phyloP scores from a whole-genome alignment of 2,888 invertebrate species.

The Ennomos fuscantarius region DNA sequence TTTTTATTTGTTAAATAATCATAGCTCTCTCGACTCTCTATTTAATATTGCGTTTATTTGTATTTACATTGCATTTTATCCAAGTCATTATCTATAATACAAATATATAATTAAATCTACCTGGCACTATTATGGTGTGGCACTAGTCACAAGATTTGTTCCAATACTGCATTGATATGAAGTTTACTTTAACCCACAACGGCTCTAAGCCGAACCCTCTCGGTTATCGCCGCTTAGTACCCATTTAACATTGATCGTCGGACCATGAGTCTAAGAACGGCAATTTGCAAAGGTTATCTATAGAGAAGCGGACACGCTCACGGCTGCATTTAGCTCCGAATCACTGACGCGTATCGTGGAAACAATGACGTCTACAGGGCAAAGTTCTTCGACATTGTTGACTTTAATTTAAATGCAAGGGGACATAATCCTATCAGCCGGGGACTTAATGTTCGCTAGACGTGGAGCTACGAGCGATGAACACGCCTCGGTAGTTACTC shows the following conservation, averaged over 20 bases:
- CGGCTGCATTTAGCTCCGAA: conserved; percentile 23
- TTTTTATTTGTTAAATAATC: too few species aligned
- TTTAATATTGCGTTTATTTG: too few species aligned
- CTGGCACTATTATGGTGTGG: too few species aligned
- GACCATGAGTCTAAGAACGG: conserved; percentile 16
- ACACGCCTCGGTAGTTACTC: conserved; percentile 23
- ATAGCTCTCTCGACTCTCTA: too few species aligned
- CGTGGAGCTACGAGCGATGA: conserved; percentile 20
- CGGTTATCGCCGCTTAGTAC: conserved; percentile 18
- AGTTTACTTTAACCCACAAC: conserved; percentile 16
- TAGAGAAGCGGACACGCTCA: conserved; percentile 26
- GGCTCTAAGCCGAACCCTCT: conserved; percentile 25
- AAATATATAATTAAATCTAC: too few species aligned
- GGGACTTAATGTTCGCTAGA: conserved; percentile 19
- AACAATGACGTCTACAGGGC: conserved; percentile 25
- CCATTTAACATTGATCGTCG: conserved; percentile 17
- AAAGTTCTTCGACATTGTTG: conserved; percentile 24
- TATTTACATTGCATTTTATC: conserved; percentile 1
- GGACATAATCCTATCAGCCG: conserved; percentile 27
- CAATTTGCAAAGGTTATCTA: conserved; percentile 23
- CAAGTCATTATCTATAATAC: too few species aligned
- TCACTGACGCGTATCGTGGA: conserved; percentile 23
- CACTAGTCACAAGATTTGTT: too few species aligned
- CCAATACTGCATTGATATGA: conserved; percentile 21
- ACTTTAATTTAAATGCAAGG: conserved; percentile 25